phyloP scores from a whole-genome alignment of 2,797 vertebrate species.

The Cichlasoma orientale region DNA sequence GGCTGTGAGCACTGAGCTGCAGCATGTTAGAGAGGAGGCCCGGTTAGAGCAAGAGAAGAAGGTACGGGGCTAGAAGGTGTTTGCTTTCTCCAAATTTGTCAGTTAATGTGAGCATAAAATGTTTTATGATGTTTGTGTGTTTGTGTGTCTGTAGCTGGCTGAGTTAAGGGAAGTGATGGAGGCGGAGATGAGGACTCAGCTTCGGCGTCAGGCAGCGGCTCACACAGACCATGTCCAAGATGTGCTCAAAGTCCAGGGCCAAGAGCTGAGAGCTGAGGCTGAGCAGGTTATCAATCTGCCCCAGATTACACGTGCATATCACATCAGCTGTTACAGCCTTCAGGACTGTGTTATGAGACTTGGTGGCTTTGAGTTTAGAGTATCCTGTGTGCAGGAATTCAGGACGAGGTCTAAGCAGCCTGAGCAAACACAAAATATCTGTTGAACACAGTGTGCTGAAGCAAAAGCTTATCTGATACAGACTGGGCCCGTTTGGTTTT shows the following conservation, averaged over 20 bases:
- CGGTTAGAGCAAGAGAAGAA: conserved; percentile 90
- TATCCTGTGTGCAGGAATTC: not conserved
- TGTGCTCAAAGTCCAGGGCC: conserved; percentile 92
- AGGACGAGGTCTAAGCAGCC: rapidly evolving
- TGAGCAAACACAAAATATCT: not conserved
- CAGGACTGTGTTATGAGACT: not conserved
- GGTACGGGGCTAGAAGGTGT: conserved; percentile 67
- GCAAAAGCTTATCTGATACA: too few relatives aligned
- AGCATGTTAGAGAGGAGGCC: conserved; percentile 84
- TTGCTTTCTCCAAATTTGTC: not conserved
- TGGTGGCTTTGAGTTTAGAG: not conserved
- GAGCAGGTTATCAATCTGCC: conserved; percentile 83
- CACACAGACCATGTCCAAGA: conserved; percentile 94
- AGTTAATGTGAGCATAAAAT: rapidly evolving
- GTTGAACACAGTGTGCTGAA: not conserved
- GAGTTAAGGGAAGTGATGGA: conserved; percentile 96
- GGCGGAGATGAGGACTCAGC: conserved; percentile 95
- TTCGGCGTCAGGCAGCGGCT: conserved; percentile 93
- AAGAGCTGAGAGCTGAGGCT: conserved; percentile 87
- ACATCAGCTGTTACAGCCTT: not conserved
- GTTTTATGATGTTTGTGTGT: not conserved
- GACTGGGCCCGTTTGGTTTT: not conserved
- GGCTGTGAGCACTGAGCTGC: conserved; percentile 83
- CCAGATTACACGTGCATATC: not conserved
- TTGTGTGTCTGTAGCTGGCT: conserved; percentile 76